phyloP scores from a whole-genome alignment of 2,888 invertebrate species.

The Oeneis ivallda region DNA sequence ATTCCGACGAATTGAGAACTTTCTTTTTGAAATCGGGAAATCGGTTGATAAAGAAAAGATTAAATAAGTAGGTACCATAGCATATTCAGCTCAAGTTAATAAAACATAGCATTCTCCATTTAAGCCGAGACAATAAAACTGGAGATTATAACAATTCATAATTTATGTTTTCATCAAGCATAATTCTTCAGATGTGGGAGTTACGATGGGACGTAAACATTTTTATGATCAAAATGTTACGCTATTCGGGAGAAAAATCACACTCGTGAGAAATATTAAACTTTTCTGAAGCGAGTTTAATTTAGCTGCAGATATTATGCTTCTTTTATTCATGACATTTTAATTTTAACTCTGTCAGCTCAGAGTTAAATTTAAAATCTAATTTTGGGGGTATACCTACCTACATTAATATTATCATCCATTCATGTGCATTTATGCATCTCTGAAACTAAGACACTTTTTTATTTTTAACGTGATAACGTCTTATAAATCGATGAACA shows the following conservation, averaged over 20 bases:
- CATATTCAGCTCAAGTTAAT: constrained; percentile 1
- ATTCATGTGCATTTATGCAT: too few species aligned
- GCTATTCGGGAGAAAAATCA: constrained; percentile 1
- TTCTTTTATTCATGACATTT: background rate
- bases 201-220: constrained; percentile 33
- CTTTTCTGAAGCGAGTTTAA: background rate
- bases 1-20: too few species aligned
- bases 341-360: background rate
- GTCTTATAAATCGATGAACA: too few species aligned
- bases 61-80: background rate
- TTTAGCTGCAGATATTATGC: background rate
- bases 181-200: constrained; percentile 31
- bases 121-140: constrained; percentile 29
- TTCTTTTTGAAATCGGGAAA: too few species aligned
- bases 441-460: too few species aligned
- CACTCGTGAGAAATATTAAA: constrained; percentile 15
- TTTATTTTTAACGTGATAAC: too few species aligned
- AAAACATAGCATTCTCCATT: background rate
- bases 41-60: too few species aligned
- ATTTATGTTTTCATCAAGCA: constrained; percentile 40
- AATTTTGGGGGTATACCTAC: too few species aligned
- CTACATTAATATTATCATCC: too few species aligned
- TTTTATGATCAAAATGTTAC: constrained; percentile 33
- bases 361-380: background rate
- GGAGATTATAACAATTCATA: constrained; percentile 30